Base-by-base conservation (phyloP, 37 sponge, comb jelly and placozoan genomes). In the Ianthella basta region DNA sequence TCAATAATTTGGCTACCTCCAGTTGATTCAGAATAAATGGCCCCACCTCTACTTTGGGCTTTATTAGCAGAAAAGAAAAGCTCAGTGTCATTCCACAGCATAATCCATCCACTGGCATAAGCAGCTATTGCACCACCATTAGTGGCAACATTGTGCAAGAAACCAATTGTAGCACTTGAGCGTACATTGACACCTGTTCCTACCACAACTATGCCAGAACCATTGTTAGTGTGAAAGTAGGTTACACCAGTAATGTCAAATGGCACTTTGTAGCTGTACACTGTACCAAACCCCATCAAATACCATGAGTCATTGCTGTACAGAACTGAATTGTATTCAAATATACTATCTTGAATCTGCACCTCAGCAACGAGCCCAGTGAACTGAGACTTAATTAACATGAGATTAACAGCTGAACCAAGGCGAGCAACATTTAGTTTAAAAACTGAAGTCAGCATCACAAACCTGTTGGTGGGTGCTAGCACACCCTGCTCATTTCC, bases 321-420 rank as follows among this genome's bases (percentile, higher is more conserved):
- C 34, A 34, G 15, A 69, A 69, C 34, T 18, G 70, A 69, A 32
- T 69, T 30, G 19, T 69, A 18, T 30, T 0, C 6, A 33, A 69
- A 69, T 34, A 16, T 32, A 69, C 70, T 34, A 4, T 35, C 34
- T 1, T 69, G 3, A 18, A 69, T 69, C 4, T 27, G 4, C 3
- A 25, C 63, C 12, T 35, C 35, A 4, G 34, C 70, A 69, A 69
- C 27, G 4, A 27, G 3, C 4, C 27, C 27, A 25, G 63, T 61
- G n/a, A 15, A 34, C 35, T 0, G 35, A 10, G 27, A 30, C 1
- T 1, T 30, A 13, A 0, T 16, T 30, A 4, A 1, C 29, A 34
- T 18, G 18, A 69, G 70, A 30, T 30, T 34, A 6, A 69, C 70
- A 1, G 70, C 70, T 69, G 70, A 69, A 34, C 70, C 70, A n/a